Evolutionary conservation across 1,140 invertebrate genomes (phyloP).

Genomic region (Drosophila lacertosa): DNA sequence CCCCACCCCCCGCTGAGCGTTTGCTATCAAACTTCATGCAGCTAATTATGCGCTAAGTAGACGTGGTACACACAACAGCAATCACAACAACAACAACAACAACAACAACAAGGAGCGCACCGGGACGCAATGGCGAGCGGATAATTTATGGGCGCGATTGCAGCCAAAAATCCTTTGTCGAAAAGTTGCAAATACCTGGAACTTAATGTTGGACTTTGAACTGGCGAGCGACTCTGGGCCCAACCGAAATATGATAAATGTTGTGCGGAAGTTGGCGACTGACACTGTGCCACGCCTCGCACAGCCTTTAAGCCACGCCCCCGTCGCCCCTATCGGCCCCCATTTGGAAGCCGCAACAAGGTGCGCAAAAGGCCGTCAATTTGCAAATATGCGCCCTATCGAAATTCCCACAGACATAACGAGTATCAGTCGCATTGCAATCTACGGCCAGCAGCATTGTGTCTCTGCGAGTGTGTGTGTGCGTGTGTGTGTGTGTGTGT

Average conservation of each 20-base stretch:
- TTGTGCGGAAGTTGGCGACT: conserved; percentile 67
- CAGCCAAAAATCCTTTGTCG: conserved; percentile 82
- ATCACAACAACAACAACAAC: conserved; percentile 30
- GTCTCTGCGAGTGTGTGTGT: neutral
- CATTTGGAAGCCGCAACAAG: conserved; percentile 17
- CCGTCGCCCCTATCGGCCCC: neutral
- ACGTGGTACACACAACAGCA: conserved; percentile 43
- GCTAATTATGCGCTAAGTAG: conserved; percentile 83
- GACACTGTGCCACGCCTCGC: conserved; percentile 15
- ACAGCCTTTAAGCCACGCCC: neutral
- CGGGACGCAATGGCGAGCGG: conserved; percentile 19
- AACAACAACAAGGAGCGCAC: conserved; percentile 10
- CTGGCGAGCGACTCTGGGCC: conserved; percentile 46
- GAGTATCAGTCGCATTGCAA: conserved; percentile 35
- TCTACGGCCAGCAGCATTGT: conserved; percentile 51
- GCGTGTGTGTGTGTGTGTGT: neutral
- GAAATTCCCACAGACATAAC: conserved; percentile 40
- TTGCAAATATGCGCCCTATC: conserved; percentile 72
- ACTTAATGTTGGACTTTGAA: conserved; percentile 82
- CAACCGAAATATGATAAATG: conserved; percentile 75
- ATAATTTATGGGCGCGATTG: conserved; percentile 79
- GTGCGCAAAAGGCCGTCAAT: conserved; percentile 56
- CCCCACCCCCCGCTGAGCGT: conserved; percentile 19
- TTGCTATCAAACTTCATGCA: conserved; percentile 68
- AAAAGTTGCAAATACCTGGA: conserved; percentile 82